phyloP scores from a whole-genome alignment of 2,113 vertebrate species.

The Isichthys henryi region DNA sequence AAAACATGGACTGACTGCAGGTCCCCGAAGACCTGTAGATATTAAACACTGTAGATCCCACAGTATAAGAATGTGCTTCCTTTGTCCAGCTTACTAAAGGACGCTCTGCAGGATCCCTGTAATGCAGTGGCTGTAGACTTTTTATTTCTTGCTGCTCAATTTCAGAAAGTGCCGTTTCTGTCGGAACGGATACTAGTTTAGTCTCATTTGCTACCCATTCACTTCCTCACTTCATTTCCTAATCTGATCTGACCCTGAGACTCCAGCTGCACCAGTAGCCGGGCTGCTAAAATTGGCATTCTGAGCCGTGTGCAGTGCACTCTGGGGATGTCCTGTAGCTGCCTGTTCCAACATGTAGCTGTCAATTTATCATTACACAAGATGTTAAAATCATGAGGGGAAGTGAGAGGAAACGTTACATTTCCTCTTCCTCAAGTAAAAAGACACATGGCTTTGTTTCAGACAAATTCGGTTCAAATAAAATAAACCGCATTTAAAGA shows the following conservation, averaged over 20 bases:
- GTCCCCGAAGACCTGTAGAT: not conserved
- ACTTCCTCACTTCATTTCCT: slow-evolving; percentile 35
- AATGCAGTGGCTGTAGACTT: not conserved
- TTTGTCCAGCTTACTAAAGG: not conserved
- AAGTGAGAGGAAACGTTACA: not conserved
- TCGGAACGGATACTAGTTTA: slow-evolving; percentile 14
- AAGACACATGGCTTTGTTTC: not conserved
- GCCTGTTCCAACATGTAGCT: slow-evolving; percentile 51
- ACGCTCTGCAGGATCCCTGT: not conserved
- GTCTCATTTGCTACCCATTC: slow-evolving; percentile 19
- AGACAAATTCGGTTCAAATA: not conserved
- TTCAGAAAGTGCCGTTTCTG: slow-evolving; percentile 3
- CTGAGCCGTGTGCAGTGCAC: slow-evolving; percentile 64
- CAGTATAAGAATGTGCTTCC: not conserved
- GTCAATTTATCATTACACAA: not conserved
- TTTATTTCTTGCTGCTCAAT: not conserved
- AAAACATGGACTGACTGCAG: too few species aligned
- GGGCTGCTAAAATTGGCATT: slow-evolving; percentile 57
- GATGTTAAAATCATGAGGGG: not conserved
- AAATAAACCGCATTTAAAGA: not conserved
- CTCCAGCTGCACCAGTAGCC: slow-evolving; percentile 45
- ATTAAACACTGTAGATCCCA: not conserved
- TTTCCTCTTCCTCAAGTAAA: not conserved
- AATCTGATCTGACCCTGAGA: slow-evolving; percentile 42
- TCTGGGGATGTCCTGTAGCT: slow-evolving; percentile 59